Percentiles rank a stretch among this genome's conserved stretches.
Evolutionary conservation across 2,888 invertebrate genomes (phyloP).

Genomic region (Strigamia transsilvanica): DNA sequence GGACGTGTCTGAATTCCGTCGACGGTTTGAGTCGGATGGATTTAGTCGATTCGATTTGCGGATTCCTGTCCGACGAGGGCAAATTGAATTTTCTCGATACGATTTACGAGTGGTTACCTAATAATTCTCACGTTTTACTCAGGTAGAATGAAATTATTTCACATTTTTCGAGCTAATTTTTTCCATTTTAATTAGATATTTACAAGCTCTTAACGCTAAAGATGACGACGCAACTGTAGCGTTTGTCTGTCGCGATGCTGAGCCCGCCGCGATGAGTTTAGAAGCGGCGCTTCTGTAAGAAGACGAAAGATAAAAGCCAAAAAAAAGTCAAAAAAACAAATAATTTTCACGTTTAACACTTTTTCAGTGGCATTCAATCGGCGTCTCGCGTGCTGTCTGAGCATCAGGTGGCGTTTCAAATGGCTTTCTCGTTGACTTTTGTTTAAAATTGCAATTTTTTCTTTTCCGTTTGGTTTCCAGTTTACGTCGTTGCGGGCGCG

Average conservation of each 20-base stretch:
- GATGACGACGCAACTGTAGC: not conserved
- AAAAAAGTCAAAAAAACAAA: not conserved
- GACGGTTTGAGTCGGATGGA: not conserved
- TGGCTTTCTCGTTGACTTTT: not conserved
- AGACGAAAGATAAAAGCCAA: not conserved
- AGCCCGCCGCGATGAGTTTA: not conserved
- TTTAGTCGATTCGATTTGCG: not conserved
- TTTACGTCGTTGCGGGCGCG: not conserved
- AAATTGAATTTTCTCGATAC: slow-evolving; percentile 8
- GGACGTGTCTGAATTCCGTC: not conserved
- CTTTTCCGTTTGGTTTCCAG: not conserved
- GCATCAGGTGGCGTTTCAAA: slow-evolving; percentile 15
- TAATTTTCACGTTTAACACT: not conserved
- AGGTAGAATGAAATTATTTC: not conserved
- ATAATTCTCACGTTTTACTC: slow-evolving; percentile 23
- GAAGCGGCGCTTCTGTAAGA: slow-evolving; percentile 33
- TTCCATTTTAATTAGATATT: not conserved
- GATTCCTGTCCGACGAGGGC: not conserved
- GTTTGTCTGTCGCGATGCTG: not conserved
- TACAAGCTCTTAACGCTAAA: not conserved
- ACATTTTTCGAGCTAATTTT: not conserved
- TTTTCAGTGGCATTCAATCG: not conserved
- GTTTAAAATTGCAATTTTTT: not conserved
- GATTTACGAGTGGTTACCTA: not conserved
- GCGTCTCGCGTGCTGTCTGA: not conserved